phyloP scores from a whole-genome alignment of 2,888 invertebrate genomes.

The Atrina japonica region DNA sequence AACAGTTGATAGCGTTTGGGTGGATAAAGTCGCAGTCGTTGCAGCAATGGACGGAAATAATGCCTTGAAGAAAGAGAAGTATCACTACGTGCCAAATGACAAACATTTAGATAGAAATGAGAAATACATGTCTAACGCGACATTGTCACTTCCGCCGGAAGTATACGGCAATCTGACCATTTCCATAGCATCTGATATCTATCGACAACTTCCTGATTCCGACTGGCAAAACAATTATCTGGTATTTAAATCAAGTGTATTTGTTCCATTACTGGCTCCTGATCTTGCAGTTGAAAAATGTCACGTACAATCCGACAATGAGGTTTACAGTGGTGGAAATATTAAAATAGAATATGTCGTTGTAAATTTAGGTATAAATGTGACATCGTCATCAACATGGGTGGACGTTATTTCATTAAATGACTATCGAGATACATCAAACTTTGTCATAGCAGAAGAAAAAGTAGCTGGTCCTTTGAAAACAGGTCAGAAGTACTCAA shows the following conservation, averaged over 20 bases:
- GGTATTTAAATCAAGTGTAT: neutral
- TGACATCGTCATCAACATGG: slow-evolving; percentile 24
- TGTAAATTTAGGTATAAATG: slow-evolving; percentile 34
- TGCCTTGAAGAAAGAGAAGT: neutral
- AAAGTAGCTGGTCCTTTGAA: neutral
- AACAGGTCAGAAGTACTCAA: neutral
- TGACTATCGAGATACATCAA: neutral
- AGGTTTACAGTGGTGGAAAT: neutral
- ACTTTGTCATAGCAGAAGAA: neutral
- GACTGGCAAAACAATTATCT: neutral
- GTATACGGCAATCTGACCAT: slow-evolving; percentile 1
- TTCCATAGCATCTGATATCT: slow-evolving; percentile 1
- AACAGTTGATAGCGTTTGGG: neutral
- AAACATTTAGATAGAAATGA: neutral
- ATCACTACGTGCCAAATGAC: too few relatives aligned
- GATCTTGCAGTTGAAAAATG: slow-evolving; percentile 2
- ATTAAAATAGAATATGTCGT: slow-evolving; percentile 8
- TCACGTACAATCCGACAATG: neutral
- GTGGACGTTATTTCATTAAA: slow-evolving; percentile 7
- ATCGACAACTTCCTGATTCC: neutral
- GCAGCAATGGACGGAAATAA: neutral
- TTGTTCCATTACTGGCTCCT: slow-evolving; percentile 13
- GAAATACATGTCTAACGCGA: neutral
- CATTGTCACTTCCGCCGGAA: neutral
- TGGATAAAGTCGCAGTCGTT: neutral